Conservation (phyloP, 1,140 invertebrate species). For the Brachionus koreanus region DNA sequence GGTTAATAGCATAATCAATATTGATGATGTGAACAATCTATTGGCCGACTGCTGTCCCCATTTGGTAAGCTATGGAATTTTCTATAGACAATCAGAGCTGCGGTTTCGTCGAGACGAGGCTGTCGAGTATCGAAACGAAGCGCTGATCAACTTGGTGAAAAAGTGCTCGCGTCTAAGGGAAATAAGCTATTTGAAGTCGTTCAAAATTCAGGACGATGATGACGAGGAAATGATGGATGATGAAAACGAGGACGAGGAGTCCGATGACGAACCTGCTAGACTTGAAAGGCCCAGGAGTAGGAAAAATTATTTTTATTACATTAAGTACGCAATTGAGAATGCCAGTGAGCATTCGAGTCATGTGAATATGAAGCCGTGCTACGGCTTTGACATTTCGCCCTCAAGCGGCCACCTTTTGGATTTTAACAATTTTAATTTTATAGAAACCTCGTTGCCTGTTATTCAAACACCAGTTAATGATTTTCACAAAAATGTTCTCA, state of each 20-base stretch:
- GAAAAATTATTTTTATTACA: slow-evolving; percentile 36
- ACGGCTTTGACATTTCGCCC: slow-evolving; percentile 37
- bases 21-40: background rate
- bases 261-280: background rate
- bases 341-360: background rate
- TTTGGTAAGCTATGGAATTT: background rate
- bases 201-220: slow-evolving; percentile 40
- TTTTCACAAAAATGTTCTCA: slow-evolving; percentile 40
- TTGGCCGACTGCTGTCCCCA: background rate
- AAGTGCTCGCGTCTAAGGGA: background rate
- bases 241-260: background rate
- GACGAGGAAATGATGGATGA: background rate
- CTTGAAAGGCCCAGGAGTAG: background rate
- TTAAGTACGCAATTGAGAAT: slow-evolving; percentile 36
- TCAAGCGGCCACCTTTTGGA: slow-evolving; percentile 25
- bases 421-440: slow-evolving; percentile 20
- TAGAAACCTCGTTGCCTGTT: slow-evolving; percentile 18
- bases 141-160: background rate
- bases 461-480: background rate
- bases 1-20: background rate
- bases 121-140: background rate
- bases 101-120: background rate
- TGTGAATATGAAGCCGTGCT: slow-evolving; percentile 38
- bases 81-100: slow-evolving; percentile 4
- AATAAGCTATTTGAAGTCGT: slow-evolving; percentile 42